A percentile compares a stretch with the other conserved stretches of the same genome.
These are phyloP conservation scores for Microtus obscurus DNA, from an alignment of 2,797 vertebrate species.

Conservation along the genomic window DNA sequence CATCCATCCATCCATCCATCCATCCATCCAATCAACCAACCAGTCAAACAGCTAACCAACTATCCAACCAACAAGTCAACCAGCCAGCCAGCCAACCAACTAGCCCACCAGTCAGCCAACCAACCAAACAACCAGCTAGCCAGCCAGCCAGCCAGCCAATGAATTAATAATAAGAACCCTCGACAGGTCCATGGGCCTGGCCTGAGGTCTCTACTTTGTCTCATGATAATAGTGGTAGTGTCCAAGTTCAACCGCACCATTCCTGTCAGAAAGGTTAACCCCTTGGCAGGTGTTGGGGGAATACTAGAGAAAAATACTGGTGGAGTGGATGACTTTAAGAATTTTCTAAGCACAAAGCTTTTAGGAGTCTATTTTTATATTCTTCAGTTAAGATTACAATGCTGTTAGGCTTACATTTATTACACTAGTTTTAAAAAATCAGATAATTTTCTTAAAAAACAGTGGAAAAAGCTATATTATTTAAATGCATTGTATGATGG, in stretches of 20 bases:
- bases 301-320: background rate
- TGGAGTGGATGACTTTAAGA: no score
- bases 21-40: rapidly evolving
- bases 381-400: background rate
- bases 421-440: background rate
- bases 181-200: background rate
- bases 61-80: no score
- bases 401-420: background rate
- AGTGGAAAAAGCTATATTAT: background rate
- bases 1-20: no score
- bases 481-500: background rate
- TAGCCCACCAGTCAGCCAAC: background rate
- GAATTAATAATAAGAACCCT: background rate
- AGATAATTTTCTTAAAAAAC: constrained; percentile 19
- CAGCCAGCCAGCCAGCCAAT: background rate
- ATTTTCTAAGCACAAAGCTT: background rate
- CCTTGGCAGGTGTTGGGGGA: background rate
- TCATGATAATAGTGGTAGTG: background rate
- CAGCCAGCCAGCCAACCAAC: no score
- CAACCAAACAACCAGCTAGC: no score
- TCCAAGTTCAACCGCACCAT: no score
- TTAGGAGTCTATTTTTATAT: constrained; percentile 14
- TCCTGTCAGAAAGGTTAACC: background rate
- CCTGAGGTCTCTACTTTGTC: no score
- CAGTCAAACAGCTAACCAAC: no score